These are phyloP conservation scores for Zygaena filipendulae DNA, from an alignment of 2,888 invertebrate species.

Conservation along the genomic window DNA sequence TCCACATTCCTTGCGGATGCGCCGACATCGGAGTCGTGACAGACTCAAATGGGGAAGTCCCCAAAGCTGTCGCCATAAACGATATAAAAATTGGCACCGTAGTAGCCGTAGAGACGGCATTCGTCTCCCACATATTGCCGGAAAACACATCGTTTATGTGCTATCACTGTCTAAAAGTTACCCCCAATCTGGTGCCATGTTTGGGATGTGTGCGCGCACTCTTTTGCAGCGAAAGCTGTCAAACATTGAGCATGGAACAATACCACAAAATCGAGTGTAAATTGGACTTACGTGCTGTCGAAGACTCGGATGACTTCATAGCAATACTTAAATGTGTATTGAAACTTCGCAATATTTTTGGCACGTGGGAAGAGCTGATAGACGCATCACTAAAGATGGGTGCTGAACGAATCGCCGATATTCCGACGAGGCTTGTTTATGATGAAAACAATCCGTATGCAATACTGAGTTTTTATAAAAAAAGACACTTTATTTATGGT, in stretches of 20 bases:
- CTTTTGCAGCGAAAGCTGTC: slow-evolving; percentile 22
- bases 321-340: slow-evolving; percentile 21
- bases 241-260: slow-evolving; percentile 12
- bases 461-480: slow-evolving; percentile 14
- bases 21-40: slow-evolving; percentile 16
- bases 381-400: slow-evolving; percentile 16
- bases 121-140: slow-evolving; percentile 12
- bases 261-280: slow-evolving; percentile 23
- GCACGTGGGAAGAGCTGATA: slow-evolving; percentile 19
- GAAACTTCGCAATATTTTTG: slow-evolving; percentile 9
- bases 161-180: slow-evolving; percentile 21
- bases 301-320: too few relatives aligned
- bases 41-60: slow-evolving; percentile 7
- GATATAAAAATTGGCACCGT: slow-evolving; percentile 22
- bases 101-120: slow-evolving; percentile 20
- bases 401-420: slow-evolving; percentile 11
- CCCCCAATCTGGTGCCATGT: slow-evolving; percentile 22
- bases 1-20: slow-evolving; percentile 19
- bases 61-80: slow-evolving; percentile 20
- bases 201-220: slow-evolving; percentile 19
- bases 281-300: too few relatives aligned
- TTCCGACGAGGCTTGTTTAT: slow-evolving; percentile 17
- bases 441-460: slow-evolving; percentile 15
- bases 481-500: slow-evolving; percentile 18
- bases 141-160: slow-evolving; percentile 14